Evolutionary conservation across 2,797 vertebrate genomes (phyloP).

Genomic region (Microtus californicus): DNA sequence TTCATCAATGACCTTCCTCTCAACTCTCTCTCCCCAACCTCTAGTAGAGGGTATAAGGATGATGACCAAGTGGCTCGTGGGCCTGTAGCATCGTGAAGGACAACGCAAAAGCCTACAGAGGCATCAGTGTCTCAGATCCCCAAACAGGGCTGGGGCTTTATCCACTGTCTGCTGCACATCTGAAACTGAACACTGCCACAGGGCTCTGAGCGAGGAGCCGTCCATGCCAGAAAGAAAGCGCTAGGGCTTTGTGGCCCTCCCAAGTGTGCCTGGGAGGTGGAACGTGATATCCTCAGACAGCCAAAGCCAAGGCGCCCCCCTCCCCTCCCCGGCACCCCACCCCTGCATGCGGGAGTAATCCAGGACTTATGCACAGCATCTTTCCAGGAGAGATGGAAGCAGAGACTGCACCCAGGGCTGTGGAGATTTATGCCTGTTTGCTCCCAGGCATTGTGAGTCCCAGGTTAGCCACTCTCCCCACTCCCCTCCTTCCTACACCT

Average conservation of each 20-base stretch:
- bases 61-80: background rate
- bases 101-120: background rate
- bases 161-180: background rate
- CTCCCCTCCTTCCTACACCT: background rate
- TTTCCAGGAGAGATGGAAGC: background rate
- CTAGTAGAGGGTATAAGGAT: background rate
- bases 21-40: background rate
- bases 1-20: background rate
- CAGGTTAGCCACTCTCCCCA: background rate
- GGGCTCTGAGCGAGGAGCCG: background rate
- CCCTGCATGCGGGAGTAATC: background rate
- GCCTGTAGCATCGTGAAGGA: background rate
- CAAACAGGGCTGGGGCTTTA: too few species aligned
- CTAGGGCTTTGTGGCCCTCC: background rate
- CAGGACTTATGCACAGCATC: background rate
- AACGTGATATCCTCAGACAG: background rate
- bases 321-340: too few species aligned
- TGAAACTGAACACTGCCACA: background rate
- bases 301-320: too few species aligned
- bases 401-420: rapidly evolving
- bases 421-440: background rate
- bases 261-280: background rate
- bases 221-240: background rate
- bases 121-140: background rate
- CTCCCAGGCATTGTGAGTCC: background rate